Evolutionary conservation across 2,113 vertebrate genomes (phyloP).

Genomic region (Melospiza melodia): DNA sequence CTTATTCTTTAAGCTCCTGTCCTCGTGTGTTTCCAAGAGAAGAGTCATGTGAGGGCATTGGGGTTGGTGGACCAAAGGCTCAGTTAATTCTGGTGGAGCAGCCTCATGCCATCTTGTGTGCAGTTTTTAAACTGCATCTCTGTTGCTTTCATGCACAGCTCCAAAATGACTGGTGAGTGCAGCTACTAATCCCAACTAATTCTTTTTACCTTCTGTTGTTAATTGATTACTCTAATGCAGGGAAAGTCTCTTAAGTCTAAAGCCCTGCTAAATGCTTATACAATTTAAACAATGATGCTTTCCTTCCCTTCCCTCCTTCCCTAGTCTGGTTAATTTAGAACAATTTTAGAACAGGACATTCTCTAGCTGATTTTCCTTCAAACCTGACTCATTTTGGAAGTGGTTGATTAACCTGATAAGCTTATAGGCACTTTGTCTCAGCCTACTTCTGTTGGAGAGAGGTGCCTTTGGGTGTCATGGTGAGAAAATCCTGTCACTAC

Average conservation of each 20-base stretch:
- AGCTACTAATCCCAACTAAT: slow-evolving; percentile 28
- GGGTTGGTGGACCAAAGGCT: slow-evolving; percentile 43
- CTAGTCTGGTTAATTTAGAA: not conserved
- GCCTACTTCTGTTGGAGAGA: not conserved
- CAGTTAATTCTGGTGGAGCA: slow-evolving; percentile 63
- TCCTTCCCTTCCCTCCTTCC: not conserved
- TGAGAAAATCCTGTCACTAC: slow-evolving; percentile 9
- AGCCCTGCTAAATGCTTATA: not conserved
- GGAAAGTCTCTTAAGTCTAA: slow-evolving; percentile 6
- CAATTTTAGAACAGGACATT: not conserved
- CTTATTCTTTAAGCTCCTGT: slow-evolving; percentile 67
- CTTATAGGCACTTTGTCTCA: not conserved
- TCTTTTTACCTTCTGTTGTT: slow-evolving; percentile 16
- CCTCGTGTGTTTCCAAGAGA: slow-evolving; percentile 20
- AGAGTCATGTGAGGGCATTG: slow-evolving; percentile 56
- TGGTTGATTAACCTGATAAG: not conserved
- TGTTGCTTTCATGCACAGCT: not conserved
- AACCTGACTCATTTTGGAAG: not conserved
- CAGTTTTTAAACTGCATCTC: slow-evolving; percentile 62
- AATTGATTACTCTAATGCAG: slow-evolving; percentile 27
- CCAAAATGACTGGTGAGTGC: not conserved
- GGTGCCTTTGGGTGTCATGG: not conserved
- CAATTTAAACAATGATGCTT: not conserved
- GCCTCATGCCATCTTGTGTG: slow-evolving; percentile 74
- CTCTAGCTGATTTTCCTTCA: not conserved